phyloP scores from a whole-genome alignment of 2,888 invertebrate species.

The Pseudeuparius sepicola region DNA sequence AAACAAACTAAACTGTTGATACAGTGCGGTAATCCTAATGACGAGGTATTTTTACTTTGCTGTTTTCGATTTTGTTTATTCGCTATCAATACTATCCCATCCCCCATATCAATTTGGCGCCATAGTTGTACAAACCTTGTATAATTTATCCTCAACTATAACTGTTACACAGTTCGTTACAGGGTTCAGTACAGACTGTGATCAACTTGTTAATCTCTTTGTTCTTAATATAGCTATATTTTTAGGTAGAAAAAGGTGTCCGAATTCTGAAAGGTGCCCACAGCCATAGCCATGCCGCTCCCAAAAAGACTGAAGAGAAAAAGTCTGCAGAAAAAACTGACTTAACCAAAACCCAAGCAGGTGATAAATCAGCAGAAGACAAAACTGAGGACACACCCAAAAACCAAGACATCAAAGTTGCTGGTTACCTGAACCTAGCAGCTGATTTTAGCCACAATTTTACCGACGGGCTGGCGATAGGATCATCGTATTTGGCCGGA shows the following conservation, averaged over 20 bases:
- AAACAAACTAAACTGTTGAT: no score
- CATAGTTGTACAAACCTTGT: no score
- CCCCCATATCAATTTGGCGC: no score
- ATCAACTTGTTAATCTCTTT: not conserved
- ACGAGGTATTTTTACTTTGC: no score
- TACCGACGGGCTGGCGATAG: slow-evolving; percentile 98
- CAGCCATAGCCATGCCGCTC: slow-evolving; percentile 57
- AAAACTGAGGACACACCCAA: slow-evolving; percentile 38
- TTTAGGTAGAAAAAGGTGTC: slow-evolving; percentile 78
- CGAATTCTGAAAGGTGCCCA: slow-evolving; percentile 74
- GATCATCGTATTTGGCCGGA: slow-evolving; percentile 92
- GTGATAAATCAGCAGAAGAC: slow-evolving; percentile 27
- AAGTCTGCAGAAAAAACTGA: slow-evolving; percentile 23
- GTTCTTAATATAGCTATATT: not conserved
- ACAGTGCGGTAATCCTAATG: no score
- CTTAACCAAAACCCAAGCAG: slow-evolving; percentile 13
- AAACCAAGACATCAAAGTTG: slow-evolving; percentile 58
- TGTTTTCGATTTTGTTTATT: no score
- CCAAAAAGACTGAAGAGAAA: slow-evolving; percentile 15
- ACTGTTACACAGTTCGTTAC: no score
- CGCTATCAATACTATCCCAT: no score
- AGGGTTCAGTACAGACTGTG: not conserved
- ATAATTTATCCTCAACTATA: no score
- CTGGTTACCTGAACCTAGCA: slow-evolving; percentile 92
- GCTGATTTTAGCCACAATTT: slow-evolving; percentile 99